Conservation (phyloP, 1,140 invertebrate species). For the Schlechtendalia chinensis region DNA sequence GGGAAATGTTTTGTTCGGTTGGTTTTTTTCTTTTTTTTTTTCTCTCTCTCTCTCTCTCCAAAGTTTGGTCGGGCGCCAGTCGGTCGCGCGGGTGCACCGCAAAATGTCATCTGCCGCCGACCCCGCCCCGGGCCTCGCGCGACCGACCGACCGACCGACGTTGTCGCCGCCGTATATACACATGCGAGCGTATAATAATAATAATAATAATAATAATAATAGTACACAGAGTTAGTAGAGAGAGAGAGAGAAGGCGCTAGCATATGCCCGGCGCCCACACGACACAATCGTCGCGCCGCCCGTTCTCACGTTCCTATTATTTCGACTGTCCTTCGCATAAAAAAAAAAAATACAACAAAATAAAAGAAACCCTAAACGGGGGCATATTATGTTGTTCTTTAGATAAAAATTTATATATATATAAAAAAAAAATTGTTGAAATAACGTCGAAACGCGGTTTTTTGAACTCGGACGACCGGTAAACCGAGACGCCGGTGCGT, state of each 20-base stretch:
- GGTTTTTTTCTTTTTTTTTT: slow-evolving; percentile 10
- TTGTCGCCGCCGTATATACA: background rate
- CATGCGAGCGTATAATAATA: background rate
- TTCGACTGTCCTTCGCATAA: slow-evolving; percentile 9
- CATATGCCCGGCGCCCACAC: slow-evolving; percentile 31
- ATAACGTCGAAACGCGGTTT: too few relatives aligned
- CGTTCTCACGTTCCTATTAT: slow-evolving; percentile 47
- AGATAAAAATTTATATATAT: too few relatives aligned
- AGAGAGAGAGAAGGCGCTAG: background rate
- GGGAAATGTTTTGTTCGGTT: background rate
- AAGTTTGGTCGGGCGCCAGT: slow-evolving; percentile 45
- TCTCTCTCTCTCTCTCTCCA: too few relatives aligned
- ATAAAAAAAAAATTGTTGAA: too few relatives aligned
- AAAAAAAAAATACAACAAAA: background rate
- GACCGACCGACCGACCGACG: background rate
- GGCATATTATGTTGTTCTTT: too few relatives aligned
- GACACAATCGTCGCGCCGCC: slow-evolving; percentile 17
- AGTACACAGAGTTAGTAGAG: background rate
- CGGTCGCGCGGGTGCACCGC: slow-evolving; percentile 48
- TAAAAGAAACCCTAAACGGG: background rate
- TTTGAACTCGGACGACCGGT: too few relatives aligned
- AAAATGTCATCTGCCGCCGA: slow-evolving; percentile 48
- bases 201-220: slow-evolving; percentile 11
- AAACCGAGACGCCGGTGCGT: too few relatives aligned
- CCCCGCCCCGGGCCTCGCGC: slow-evolving; percentile 15